These are phyloP conservation scores for Pilophorus perplexus DNA, from an alignment of 2,888 invertebrate species.

Conservation along the genomic window DNA sequence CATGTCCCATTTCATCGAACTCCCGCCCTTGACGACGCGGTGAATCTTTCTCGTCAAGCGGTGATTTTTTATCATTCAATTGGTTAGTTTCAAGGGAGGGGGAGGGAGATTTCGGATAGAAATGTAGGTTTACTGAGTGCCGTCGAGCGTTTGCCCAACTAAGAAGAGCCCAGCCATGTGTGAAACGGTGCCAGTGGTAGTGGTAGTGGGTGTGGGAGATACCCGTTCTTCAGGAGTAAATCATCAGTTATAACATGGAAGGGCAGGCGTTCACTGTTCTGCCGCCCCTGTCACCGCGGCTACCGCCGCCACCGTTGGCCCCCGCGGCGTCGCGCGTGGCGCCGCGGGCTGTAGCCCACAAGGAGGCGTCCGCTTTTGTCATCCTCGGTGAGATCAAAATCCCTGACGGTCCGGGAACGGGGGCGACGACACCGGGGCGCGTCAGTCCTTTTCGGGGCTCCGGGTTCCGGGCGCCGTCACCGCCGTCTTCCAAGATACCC, in stretches of 20 bases:
- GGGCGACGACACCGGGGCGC: constrained; percentile 50
- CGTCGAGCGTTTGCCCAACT: background rate
- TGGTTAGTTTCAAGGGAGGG: background rate
- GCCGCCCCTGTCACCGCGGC: constrained; percentile 46
- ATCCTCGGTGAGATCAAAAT: constrained; percentile 60
- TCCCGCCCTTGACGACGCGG: background rate
- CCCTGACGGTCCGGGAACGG: constrained; percentile 52
- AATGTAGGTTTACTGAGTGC: constrained; percentile 15
- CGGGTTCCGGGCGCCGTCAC: constrained; percentile 40
- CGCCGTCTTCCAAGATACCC: constrained; percentile 29
- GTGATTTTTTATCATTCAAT: background rate
- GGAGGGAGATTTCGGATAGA: background rate
- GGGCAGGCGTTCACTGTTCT: constrained; percentile 47
- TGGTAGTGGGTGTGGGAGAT: constrained; percentile 26
- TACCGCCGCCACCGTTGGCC: constrained; percentile 48
- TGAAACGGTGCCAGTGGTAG: constrained; percentile 3
- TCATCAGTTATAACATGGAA: constrained; percentile 34
- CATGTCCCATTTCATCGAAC: background rate
- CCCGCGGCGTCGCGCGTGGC: constrained; percentile 47
- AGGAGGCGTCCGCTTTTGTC: constrained; percentile 60
- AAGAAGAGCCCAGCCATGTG: constrained; percentile 13
- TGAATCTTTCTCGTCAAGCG: background rate
- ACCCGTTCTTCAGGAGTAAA: background rate
- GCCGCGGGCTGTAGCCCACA: constrained; percentile 46
- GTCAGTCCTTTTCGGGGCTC: constrained; percentile 64